Conservation (phyloP, 1,140 invertebrate species). For the Laupala kohalensis region DNA sequence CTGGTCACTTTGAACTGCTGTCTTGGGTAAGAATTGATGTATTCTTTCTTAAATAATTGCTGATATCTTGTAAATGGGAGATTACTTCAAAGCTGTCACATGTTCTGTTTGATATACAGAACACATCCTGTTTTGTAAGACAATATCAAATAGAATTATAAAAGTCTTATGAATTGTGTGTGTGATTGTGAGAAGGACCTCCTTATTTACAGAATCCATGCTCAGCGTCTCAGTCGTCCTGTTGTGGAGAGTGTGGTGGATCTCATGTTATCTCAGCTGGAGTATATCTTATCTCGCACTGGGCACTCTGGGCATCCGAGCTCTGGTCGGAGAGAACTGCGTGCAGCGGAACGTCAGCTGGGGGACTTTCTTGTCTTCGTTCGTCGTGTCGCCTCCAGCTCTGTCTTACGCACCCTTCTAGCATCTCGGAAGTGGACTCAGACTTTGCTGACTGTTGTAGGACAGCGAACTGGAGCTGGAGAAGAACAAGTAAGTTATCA, state of each 20-base stretch:
- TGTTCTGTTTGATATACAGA: too few species aligned
- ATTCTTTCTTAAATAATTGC: too few species aligned
- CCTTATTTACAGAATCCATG: constrained; percentile 30
- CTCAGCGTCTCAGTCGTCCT: constrained; percentile 31
- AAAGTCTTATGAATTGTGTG: not conserved
- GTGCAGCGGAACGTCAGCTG: constrained; percentile 25
- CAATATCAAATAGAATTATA: too few species aligned
- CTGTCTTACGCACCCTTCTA: constrained; percentile 30
- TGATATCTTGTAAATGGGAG: too few species aligned
- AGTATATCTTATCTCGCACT: constrained; percentile 10
- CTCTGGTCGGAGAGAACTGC: constrained; percentile 12
- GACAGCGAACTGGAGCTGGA: constrained; percentile 18
- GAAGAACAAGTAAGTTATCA: not conserved
- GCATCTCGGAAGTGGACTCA: constrained; percentile 35
- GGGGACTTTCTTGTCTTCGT: constrained; percentile 45
- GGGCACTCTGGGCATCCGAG: not conserved
- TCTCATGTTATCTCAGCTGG: constrained; percentile 33
- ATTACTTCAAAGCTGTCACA: too few species aligned
- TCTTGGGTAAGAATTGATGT: not conserved
- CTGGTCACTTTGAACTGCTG: too few species aligned
- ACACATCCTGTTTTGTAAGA: too few species aligned
- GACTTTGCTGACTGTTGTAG: constrained; percentile 32
- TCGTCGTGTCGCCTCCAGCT: constrained; percentile 33
- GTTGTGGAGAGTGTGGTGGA: constrained; percentile 32
- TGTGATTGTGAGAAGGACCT: not conserved